Evolutionary conservation across 2,888 invertebrate genomes (phyloP).

Genomic region (Cataglyphis cursor): DNA sequence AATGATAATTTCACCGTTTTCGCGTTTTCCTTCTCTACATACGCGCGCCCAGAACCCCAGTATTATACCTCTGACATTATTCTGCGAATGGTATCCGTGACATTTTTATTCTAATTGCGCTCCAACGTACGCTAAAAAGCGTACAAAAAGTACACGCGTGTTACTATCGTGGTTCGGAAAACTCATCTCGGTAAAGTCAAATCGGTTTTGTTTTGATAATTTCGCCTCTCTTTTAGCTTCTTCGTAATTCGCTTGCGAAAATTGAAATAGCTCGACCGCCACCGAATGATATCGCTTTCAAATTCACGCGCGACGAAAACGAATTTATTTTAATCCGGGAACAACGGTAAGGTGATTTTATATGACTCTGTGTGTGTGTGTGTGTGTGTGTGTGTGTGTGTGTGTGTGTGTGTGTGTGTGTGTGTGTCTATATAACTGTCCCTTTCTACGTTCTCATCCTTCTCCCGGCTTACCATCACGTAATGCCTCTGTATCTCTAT

Average conservation of each 20-base stretch:
- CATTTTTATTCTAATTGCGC: conserved; percentile 33
- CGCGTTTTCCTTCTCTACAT: not conserved
- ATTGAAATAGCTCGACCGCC: conserved; percentile 50
- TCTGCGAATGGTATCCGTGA: conserved; percentile 21
- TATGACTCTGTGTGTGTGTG: not conserved
- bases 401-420: not conserved
- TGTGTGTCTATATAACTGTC: conserved; percentile 50
- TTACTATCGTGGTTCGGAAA: not conserved
- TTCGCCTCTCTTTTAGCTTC: conserved; percentile 28
- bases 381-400: not conserved
- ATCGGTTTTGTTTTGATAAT: conserved; percentile 46
- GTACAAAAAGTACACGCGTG: not conserved
- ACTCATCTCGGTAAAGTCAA: conserved; percentile 18
- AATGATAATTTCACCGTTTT: conserved; percentile 56
- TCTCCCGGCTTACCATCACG: conserved; percentile 91
- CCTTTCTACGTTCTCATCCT: conserved; percentile 37
- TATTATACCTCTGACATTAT: conserved; percentile 12
- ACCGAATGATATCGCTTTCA: conserved; percentile 40
- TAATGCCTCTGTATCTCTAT: conserved; percentile 96
- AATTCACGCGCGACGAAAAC: conserved; percentile 34
- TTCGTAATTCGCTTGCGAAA: conserved; percentile 42
- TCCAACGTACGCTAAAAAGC: conserved; percentile 1
- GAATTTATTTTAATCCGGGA: conserved; percentile 53
- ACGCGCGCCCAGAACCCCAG: not conserved
- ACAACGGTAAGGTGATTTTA: conserved; percentile 49